phyloP scores from a whole-genome alignment of 2,888 invertebrate genomes.

The Acrobasis consociella region DNA sequence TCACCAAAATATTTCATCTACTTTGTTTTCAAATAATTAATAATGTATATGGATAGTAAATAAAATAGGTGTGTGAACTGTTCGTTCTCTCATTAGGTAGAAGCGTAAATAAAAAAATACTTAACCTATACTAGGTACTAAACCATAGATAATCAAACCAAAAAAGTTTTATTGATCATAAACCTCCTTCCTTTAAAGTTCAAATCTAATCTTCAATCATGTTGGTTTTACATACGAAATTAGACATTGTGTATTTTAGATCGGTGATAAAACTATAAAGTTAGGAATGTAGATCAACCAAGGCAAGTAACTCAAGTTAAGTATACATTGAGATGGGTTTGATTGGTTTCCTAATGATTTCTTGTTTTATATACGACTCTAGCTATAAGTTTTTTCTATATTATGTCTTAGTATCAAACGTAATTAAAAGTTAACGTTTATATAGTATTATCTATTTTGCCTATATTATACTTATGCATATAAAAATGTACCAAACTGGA shows the following conservation, averaged over 20 bases:
- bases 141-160: neutral
- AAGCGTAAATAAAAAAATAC: neutral
- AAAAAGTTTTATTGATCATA: slow-evolving; percentile 13
- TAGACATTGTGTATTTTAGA: slow-evolving; percentile 12
- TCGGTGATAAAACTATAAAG: slow-evolving; percentile 18
- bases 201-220: slow-evolving; percentile 13
- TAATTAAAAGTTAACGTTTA: neutral
- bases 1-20: too few species aligned
- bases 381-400: neutral
- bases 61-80: too few species aligned
- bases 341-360: neutral
- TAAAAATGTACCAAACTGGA: too few species aligned
- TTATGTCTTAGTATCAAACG: neutral
- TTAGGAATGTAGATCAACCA: slow-evolving; percentile 9
- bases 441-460: too few species aligned
- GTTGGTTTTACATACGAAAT: slow-evolving; percentile 11
- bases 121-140: neutral
- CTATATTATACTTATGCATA: too few species aligned
- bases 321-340: slow-evolving; percentile 2
- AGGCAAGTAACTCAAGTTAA: slow-evolving; percentile 7
- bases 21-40: too few species aligned
- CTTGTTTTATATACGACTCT: neutral
- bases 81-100: too few species aligned
- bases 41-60: too few species aligned
- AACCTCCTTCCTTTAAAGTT: slow-evolving; percentile 3